These are phyloP conservation scores for Cynocephalus volans DNA, from an alignment of 2,113 vertebrate genomes.

Conservation along the genomic window DNA sequence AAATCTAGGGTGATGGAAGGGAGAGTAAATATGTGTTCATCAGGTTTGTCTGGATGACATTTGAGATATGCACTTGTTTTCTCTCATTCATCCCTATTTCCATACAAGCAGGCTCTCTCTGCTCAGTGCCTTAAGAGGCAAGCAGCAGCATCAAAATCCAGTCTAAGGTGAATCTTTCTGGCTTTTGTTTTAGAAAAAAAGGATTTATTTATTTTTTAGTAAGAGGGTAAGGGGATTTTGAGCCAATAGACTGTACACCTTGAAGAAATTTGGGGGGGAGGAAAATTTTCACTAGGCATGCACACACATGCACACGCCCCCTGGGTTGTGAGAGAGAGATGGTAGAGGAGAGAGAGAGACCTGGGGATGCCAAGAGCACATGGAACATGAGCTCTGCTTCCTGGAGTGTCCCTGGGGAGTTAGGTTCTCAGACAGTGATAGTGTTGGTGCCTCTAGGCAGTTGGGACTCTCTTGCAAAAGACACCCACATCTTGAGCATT, in stretches of 20 bases:
- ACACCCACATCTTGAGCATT: not conserved
- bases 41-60: not conserved
- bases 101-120: not conserved
- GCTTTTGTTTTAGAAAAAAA: constrained; percentile 48
- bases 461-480: not conserved
- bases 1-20: not conserved
- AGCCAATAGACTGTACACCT: not conserved
- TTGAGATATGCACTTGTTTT: not conserved
- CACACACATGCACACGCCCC: no score
- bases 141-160: not conserved
- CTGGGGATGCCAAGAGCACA: not conserved
- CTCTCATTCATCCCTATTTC: not conserved
- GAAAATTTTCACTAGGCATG: not conserved
- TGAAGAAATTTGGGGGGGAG: constrained; percentile 59
- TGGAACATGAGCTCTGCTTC: not conserved
- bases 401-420: not conserved
- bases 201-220: not conserved
- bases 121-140: not conserved
- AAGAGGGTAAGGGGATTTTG: not conserved
- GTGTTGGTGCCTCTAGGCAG: not conserved
- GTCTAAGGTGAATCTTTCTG: not conserved
- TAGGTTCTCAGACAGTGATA: not conserved
- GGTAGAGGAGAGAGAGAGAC: not conserved
- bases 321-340: not conserved
- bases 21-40: not conserved